Conservation (phyloP, 2,888 invertebrate species). For the Beris chalybata region DNA sequence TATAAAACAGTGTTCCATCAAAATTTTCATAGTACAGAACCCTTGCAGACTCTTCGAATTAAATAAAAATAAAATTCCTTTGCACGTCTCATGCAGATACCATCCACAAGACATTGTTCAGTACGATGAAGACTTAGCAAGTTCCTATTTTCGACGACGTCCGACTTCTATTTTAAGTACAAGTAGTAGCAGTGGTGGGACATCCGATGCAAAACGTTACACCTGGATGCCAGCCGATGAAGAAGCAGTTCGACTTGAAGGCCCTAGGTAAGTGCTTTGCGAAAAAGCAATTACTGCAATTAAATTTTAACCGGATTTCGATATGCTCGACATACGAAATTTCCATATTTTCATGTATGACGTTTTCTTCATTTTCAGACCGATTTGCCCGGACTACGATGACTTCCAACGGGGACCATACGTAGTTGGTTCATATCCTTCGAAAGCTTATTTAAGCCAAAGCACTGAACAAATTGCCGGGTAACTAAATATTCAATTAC, state of each 20-base stretch:
- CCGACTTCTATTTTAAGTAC: slow-evolving; percentile 74
- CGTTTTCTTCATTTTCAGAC: slow-evolving; percentile 35
- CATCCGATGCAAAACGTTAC: slow-evolving; percentile 69
- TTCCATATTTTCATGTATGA: background rate
- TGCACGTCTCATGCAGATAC: slow-evolving; percentile 28
- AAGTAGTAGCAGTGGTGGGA: slow-evolving; percentile 45
- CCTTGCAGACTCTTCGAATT: too few species aligned
- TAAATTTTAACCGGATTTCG: background rate
- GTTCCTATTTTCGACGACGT: slow-evolving; percentile 78
- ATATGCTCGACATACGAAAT: background rate
- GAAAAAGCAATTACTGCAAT: background rate
- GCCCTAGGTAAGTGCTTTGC: slow-evolving; percentile 61
- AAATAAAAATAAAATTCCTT: too few species aligned
- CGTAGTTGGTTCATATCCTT: slow-evolving; percentile 44
- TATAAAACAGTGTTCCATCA: too few species aligned
- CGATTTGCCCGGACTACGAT: slow-evolving; percentile 41
- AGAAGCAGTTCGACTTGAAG: slow-evolving; percentile 71
- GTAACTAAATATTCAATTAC: slow-evolving; percentile 41
- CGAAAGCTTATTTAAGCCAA: slow-evolving; percentile 51
- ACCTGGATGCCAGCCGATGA: slow-evolving; percentile 80
- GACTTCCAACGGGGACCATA: slow-evolving; percentile 40
- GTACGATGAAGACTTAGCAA: slow-evolving; percentile 74
- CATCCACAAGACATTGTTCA: slow-evolving; percentile 63
- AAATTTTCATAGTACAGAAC: too few species aligned
- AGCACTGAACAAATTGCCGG: slow-evolving; percentile 52